Percentiles rank a stretch among this genome's conserved stretches.
phyloP scores from a whole-genome alignment of 1,140 invertebrate genomes.

The Grapholita molesta region DNA sequence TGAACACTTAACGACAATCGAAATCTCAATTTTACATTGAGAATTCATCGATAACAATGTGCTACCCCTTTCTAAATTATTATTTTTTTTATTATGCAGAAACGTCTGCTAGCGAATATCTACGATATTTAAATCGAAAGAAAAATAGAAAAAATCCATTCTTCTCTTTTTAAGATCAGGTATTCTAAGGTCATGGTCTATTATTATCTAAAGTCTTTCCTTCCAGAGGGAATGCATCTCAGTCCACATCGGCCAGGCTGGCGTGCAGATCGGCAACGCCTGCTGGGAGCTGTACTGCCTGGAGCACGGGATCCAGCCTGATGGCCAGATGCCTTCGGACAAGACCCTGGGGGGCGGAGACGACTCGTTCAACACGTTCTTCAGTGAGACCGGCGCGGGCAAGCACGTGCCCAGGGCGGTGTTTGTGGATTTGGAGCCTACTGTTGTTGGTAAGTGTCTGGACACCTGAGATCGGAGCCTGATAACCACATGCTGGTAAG shows the following conservation, averaged over 20 bases:
- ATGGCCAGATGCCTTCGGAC: conserved; percentile 90
- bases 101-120: no score
- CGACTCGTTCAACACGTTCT: conserved; percentile 91
- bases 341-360: conserved; percentile 83
- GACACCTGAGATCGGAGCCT: no score
- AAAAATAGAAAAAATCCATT: no score
- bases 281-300: conserved; percentile 93
- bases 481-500: conserved; percentile 90
- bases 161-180: no score
- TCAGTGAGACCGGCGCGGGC: conserved; percentile 87
- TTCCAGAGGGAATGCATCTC: conserved; percentile 90
- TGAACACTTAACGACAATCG: no score
- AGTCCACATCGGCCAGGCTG: conserved; percentile 93
- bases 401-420: conserved; percentile 85
- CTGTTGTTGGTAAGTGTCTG: conserved; percentile 81
- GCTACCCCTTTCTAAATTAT: no score
- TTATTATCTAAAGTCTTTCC: no score
- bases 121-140: no score
- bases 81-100: no score
- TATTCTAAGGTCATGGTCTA: no score
- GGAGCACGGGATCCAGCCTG: conserved; percentile 94
- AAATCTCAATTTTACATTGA: no score
- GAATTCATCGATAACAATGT: no score
- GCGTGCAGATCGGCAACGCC: conserved; percentile 93
- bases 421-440: conserved; percentile 86